phyloP scores from a whole-genome alignment of 2,888 invertebrate species.

The Ormyrus thymus region DNA sequence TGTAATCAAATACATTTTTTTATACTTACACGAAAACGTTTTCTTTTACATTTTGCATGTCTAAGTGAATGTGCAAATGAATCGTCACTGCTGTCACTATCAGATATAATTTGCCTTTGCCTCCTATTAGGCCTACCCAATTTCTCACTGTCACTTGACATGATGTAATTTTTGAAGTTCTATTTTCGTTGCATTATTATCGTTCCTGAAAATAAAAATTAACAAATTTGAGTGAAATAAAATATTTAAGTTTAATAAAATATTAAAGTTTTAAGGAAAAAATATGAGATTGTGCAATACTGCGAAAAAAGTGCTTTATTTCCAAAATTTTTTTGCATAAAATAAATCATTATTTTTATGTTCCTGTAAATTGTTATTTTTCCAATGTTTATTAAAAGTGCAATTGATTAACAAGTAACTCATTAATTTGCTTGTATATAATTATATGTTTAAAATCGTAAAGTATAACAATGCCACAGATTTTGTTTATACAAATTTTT shows the following conservation, averaged over 20 bases:
- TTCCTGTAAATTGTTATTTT: no score
- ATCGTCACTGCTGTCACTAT: constrained; percentile 69
- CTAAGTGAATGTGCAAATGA: constrained; percentile 65
- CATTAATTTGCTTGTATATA: no score
- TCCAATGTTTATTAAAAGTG: no score
- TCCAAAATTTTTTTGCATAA: no score
- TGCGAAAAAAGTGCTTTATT: no score
- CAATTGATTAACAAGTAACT: no score
- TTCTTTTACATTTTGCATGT: constrained; percentile 62
- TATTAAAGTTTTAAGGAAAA: not conserved
- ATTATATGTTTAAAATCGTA: no score
- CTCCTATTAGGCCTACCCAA: constrained; percentile 65
- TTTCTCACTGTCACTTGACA: constrained; percentile 68
- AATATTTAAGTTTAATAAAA: not conserved
- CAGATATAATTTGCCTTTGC: constrained; percentile 63
- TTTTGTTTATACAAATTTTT: no score
- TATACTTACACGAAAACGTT: constrained; percentile 66
- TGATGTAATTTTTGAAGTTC: constrained; percentile 60
- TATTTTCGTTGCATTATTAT: constrained; percentile 60
- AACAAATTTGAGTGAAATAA: constrained; percentile 3
- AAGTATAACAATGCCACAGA: no score
- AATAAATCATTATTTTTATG: no score
- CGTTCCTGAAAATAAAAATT: constrained; percentile 55
- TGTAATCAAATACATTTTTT: not conserved
- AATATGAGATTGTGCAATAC: not conserved